These are phyloP conservation scores for Lagorchestes hirsutus DNA, from an alignment of 2,797 vertebrate genomes.

Conservation along the genomic window DNA sequence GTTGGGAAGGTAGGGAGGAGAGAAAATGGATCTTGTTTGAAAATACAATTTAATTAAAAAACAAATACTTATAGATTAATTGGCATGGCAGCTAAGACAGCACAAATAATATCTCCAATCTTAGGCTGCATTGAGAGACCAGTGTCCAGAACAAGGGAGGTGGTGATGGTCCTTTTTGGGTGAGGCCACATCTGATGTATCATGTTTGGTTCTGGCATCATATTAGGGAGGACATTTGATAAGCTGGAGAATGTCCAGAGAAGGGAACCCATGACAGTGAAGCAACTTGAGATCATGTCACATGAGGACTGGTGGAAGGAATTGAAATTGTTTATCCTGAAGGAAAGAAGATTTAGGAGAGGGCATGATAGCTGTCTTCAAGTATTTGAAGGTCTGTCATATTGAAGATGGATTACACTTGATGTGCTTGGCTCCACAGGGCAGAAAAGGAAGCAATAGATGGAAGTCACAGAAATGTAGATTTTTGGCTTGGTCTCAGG, in stretches of 20 bases:
- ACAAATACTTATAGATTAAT: background rate
- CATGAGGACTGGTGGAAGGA: background rate
- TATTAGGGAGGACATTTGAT: background rate
- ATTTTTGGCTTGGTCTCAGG: background rate
- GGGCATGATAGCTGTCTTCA: conserved; percentile 1
- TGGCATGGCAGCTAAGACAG: background rate
- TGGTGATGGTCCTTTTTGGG: background rate
- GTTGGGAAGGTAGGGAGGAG: background rate
- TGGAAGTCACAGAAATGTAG: background rate
- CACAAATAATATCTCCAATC: background rate
- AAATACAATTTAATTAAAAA: background rate
- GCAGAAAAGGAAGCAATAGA: background rate
- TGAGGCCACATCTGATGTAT: background rate
- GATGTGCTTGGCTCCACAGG: background rate
- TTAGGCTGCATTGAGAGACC: background rate
- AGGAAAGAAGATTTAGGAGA: background rate
- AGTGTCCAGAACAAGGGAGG: background rate
- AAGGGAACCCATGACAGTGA: background rate
- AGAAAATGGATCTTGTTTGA: background rate
- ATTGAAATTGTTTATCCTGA: background rate
- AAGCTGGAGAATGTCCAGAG: background rate
- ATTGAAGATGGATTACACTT: background rate
- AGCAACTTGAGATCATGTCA: background rate
- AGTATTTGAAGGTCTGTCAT: background rate
- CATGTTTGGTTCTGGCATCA: background rate